Conservation (phyloP, 2,113 vertebrate species). For the Balaenoptera acutorostrata region DNA sequence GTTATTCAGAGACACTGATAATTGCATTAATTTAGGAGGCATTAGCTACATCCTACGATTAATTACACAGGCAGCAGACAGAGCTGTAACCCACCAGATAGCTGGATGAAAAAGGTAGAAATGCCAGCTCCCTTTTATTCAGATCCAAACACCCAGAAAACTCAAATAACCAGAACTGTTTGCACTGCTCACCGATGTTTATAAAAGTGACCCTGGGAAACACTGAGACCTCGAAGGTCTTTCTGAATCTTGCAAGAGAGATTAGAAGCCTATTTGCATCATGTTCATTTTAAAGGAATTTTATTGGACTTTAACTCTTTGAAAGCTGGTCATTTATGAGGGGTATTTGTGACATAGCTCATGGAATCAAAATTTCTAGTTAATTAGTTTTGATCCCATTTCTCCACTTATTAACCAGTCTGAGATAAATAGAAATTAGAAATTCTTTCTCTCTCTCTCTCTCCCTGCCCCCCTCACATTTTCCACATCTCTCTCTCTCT, state of each 20-base stretch:
- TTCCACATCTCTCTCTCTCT: not conserved
- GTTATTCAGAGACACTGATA: slow-evolving; percentile 46
- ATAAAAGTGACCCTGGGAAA: not conserved
- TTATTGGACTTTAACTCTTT: not conserved
- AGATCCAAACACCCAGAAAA: not conserved
- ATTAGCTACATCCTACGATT: slow-evolving; percentile 28
- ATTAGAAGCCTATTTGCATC: not conserved
- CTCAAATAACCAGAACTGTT: not conserved
- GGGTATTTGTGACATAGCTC: not conserved
- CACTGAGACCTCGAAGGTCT: not conserved
- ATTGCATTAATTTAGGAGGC: slow-evolving; percentile 61
- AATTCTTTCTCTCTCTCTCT: not conserved
- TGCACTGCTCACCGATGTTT: not conserved
- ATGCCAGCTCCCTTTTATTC: not conserved
- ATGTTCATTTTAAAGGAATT: not conserved
- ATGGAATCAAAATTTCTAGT: not conserved
- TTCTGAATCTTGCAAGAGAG: not conserved
- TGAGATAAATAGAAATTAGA: not conserved
- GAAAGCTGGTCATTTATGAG: not conserved
- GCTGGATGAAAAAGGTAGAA: not conserved
- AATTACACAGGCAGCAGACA: slow-evolving; percentile 33
- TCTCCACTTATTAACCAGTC: not conserved
- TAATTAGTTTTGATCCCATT: not conserved
- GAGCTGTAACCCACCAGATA: not conserved
- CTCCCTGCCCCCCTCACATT: not conserved